A percentile compares a stretch with the other conserved stretches of the same genome.
Evolutionary conservation across 2,888 invertebrate genomes (phyloP).

Genomic region (Cistogaster globosa): DNA sequence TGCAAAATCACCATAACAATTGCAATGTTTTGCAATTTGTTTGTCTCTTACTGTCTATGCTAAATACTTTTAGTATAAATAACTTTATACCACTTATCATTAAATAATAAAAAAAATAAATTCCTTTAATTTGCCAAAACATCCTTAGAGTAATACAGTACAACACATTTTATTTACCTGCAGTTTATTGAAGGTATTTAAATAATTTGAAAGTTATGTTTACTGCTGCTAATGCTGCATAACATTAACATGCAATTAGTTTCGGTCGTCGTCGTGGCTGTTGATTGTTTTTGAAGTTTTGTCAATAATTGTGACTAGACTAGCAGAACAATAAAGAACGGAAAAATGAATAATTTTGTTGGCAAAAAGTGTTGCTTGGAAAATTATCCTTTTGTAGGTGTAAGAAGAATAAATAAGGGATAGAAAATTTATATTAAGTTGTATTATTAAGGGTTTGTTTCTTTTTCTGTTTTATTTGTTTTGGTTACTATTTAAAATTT

Average conservation of each 20-base stretch:
- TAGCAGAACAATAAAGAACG: conserved; percentile 17
- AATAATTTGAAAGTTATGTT: conserved; percentile 69
- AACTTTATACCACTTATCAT: conserved; percentile 21
- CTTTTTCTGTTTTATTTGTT: conserved; percentile 62
- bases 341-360: conserved; percentile 23
- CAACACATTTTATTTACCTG: conserved; percentile 18
- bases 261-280: conserved; percentile 44
- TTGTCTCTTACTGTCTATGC: background rate
- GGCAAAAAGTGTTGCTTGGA: conserved; percentile 14
- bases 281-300: conserved; percentile 76
- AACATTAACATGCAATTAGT: conserved; percentile 75
- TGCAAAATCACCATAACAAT: conserved; percentile 48
- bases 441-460: conserved; percentile 33
- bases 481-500: conserved; percentile 60
- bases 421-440: background rate
- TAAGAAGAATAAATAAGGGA: background rate
- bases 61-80: conserved; percentile 33
- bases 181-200: conserved; percentile 4
- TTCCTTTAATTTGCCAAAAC: conserved; percentile 28
- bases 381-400: conserved; percentile 40
- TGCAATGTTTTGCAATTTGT: background rate
- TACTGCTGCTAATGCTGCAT: conserved; percentile 56
- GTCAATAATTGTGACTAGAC: conserved; percentile 80
- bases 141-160: background rate
- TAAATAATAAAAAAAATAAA: conserved; percentile 15